phyloP scores from a whole-genome alignment of 2,113 vertebrate species.

The Meleagris gallopavo region DNA sequence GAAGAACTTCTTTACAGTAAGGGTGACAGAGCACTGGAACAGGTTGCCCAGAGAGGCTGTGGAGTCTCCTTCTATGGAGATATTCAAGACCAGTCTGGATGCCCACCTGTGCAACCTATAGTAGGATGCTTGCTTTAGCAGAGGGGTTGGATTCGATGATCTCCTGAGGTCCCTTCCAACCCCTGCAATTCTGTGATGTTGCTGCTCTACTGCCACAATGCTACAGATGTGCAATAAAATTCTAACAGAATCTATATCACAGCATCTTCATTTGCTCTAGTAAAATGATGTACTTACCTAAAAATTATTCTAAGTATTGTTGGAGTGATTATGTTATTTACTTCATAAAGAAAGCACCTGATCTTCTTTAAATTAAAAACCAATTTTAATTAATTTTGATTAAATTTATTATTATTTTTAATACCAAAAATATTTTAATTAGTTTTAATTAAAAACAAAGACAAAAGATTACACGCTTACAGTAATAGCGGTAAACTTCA shows the following conservation, averaged over 20 bases:
- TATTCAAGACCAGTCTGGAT: no score
- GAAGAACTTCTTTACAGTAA: no score
- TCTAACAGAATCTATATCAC: neutral
- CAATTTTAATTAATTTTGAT: neutral
- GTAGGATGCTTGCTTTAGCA: no score
- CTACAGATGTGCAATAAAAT: neutral
- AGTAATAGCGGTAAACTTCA: neutral
- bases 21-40: no score
- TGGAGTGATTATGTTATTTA: neutral
- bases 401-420: no score
- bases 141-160: no score
- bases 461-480: neutral
- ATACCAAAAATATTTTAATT: neutral
- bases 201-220: neutral
- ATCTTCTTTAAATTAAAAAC: neutral
- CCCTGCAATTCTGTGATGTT: neutral
- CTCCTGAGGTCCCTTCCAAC: no score
- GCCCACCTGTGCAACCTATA: no score
- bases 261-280: neutral
- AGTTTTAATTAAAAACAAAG: neutral
- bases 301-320: neutral
- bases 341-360: neutral
- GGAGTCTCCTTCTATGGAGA: no score
- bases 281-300: neutral
- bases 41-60: no score